These are phyloP conservation scores for Caenorhabditis sinica DNA, from an alignment of 2,888 invertebrate species.

Conservation along the genomic window DNA sequence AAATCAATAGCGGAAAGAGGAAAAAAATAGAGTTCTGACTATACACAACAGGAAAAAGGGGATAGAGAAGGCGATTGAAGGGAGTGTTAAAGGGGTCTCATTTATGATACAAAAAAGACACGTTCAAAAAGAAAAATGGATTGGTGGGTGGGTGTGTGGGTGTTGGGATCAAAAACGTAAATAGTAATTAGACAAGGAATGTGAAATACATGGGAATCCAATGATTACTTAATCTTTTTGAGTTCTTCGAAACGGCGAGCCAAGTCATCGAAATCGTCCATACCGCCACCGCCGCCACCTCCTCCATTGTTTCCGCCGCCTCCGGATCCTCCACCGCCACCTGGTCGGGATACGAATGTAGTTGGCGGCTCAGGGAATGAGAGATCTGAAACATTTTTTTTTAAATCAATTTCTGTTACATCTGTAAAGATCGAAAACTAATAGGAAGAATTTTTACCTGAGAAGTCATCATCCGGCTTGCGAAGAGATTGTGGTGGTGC, in stretches of 20 bases:
- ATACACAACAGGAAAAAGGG: constrained; percentile 23
- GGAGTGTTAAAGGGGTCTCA: constrained; percentile 16
- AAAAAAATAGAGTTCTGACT: constrained; percentile 22
- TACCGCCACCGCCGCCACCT: constrained; percentile 41
- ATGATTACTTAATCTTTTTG: constrained; percentile 73
- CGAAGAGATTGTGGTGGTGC: constrained; percentile 70
- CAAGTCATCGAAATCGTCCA: constrained; percentile 78
- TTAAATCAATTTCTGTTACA: neutral
- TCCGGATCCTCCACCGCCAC: constrained; percentile 40
- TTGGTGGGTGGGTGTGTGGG: neutral
- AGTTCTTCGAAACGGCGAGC: constrained; percentile 79
- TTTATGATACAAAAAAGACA: constrained; percentile 57
- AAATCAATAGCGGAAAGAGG: constrained; percentile 17
- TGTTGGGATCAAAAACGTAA: neutral
- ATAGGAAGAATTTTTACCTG: constrained; percentile 35
- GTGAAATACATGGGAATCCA: neutral
- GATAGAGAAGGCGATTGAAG: neutral
- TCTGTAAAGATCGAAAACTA: neutral
- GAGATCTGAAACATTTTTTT: constrained; percentile 68
- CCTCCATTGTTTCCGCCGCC: constrained; percentile 32
- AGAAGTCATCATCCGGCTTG: constrained; percentile 68
- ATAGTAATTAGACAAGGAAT: neutral
- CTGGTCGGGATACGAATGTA: constrained; percentile 62
- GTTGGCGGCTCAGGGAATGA: constrained; percentile 79
- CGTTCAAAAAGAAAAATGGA: constrained; percentile 20